Evolutionary conservation across 2,797 vertebrate genomes (phyloP), one percentile per base, ranked within the genome.

Genomic region (Molossus molossus): DNA sequence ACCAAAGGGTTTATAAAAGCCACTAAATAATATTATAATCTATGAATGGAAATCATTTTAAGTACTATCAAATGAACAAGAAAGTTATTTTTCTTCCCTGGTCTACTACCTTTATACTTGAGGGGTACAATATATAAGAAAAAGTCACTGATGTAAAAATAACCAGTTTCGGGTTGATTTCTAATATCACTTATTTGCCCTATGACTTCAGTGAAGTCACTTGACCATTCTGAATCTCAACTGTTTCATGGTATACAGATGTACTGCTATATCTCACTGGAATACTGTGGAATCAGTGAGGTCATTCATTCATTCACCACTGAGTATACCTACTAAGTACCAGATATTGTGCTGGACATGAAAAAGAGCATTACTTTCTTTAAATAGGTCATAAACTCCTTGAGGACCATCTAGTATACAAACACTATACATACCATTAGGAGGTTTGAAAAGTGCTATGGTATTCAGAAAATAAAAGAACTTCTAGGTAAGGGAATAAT

Each of bases 391-490:
- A 87, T 70, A 87, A 80, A 58, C 29, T 87, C 27, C 57, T 57
- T 60, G 14, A 64, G 40, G 17, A 67, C 29, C 79, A 72, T 5
- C 65, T 62, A 65, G 40, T 72, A 65, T 3, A 81, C 4, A 60
- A 77, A 89, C 48, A 53, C 13, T 55, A 92, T 11, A 77, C 1
- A 90, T 3, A 93, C 50, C 53, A 55, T 90, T 79, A 95, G 6
- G 33, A 97, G 9, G 55, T 73, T 20, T 94, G 62, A 87, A 93
- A 94, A 93, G 58, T 91, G 29, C 50, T 55, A 64, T 33, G 75
- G 18, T 40, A 94, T 80, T 93, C 83, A 92, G 33, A 50, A 82
- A 82, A 45, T 29, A 82, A 91, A 95, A 37, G 73, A 87, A 91
- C 40, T 72, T 85, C 60, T n/a, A 62, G 15, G 25, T n/a, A 82